These are phyloP conservation scores for Chiroxiphia lanceolata DNA, from an alignment of 2,797 vertebrate species.

Conservation along the genomic window DNA sequence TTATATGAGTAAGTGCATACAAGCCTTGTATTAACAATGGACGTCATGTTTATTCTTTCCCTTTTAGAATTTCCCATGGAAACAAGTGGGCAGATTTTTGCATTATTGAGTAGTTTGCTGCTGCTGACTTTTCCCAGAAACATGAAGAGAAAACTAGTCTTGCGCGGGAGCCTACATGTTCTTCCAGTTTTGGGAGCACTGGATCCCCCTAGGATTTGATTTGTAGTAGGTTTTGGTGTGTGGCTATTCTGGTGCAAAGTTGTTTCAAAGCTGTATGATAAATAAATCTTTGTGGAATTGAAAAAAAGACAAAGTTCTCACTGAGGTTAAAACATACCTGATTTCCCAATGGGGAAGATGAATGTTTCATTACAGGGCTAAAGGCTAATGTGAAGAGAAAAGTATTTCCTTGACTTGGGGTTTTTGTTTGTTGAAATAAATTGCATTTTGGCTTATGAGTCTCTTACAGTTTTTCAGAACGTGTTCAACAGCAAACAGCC, in stretches of 20 bases:
- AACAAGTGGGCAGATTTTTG: slow-evolving; percentile 55
- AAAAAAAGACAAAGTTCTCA: not conserved
- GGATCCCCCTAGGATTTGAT: slow-evolving; percentile 15
- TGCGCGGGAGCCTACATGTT: not conserved
- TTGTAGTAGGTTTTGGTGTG: slow-evolving; percentile 9
- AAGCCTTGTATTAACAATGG: slow-evolving; percentile 21
- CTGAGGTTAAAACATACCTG: slow-evolving; percentile 31
- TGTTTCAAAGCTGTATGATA: slow-evolving; percentile 21
- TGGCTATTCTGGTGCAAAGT: slow-evolving; percentile 31
- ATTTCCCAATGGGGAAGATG: not conserved
- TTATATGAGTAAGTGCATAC: slow-evolving; percentile 56
- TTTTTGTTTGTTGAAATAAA: slow-evolving; percentile 14
- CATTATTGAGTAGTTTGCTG: slow-evolving; percentile 34
- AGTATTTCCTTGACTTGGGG: not conserved
- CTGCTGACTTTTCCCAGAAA: slow-evolving; percentile 18
- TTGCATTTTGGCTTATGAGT: not conserved
- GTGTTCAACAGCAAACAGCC: not conserved
- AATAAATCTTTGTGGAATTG: slow-evolving; percentile 43
- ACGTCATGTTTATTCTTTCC: slow-evolving; percentile 35
- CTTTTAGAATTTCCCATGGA: slow-evolving; percentile 65
- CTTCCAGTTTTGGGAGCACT: slow-evolving; percentile 9
- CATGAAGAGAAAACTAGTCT: not conserved
- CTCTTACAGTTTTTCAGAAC: not conserved
- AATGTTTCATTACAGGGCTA: not conserved
- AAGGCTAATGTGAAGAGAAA: slow-evolving; percentile 15